These are phyloP conservation scores for Muscina levida DNA, from an alignment of 2,888 invertebrate species.

Conservation along the genomic window DNA sequence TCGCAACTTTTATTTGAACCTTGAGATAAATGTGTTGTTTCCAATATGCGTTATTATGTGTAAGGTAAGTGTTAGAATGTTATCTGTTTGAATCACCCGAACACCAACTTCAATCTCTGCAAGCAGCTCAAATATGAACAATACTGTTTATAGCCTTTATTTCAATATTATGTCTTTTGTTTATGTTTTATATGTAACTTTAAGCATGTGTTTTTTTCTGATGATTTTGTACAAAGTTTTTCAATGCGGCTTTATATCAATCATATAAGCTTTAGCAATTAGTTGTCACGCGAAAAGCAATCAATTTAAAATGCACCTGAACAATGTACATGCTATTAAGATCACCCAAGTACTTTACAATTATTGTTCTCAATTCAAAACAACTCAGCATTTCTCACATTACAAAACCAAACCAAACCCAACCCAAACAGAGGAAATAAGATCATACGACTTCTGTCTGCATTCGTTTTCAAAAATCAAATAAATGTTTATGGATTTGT, in stretches of 20 bases:
- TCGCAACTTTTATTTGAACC: constrained; percentile 13
- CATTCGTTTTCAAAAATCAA: constrained; percentile 34
- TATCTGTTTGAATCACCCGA: constrained; percentile 17
- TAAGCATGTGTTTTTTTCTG: constrained; percentile 39
- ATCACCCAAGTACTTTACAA: constrained; percentile 22
- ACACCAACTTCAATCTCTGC: constrained; percentile 14
- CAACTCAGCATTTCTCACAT: neutral
- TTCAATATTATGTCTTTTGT: constrained; percentile 5
- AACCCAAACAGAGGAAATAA: neutral
- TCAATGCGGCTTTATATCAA: constrained; percentile 58
- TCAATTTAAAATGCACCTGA: constrained; percentile 18
- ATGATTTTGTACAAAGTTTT: constrained; percentile 42
- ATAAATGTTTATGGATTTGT: constrained; percentile 46
- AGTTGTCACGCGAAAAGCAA: constrained; percentile 31
- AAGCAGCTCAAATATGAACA: constrained; percentile 27
- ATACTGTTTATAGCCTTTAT: constrained; percentile 1
- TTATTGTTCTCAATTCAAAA: constrained; percentile 28
- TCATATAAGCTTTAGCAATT: constrained; percentile 50
- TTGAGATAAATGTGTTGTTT: constrained; percentile 25
- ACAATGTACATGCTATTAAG: constrained; percentile 25
- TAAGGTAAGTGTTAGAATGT: constrained; percentile 65
- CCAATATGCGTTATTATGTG: constrained; percentile 57
- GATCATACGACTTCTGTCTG: neutral
- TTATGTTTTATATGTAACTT: constrained; percentile 29
- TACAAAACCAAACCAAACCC: neutral